Conservation (phyloP, 2,888 invertebrate species). For the Papilio protenor region DNA sequence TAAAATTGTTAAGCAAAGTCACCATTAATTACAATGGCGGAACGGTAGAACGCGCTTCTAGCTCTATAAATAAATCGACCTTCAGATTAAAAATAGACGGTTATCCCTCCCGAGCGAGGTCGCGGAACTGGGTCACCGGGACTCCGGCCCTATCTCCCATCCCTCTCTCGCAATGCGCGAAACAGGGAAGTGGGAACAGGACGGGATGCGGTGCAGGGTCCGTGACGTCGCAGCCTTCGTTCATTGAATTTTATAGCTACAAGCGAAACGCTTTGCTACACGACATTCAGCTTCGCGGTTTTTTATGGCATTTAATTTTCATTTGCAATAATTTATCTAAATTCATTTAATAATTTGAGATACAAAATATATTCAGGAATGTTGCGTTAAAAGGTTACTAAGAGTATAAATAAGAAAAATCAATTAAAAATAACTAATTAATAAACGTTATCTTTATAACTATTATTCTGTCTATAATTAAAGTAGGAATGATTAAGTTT, state of each 20-base stretch:
- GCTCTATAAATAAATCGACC: constrained; percentile 82
- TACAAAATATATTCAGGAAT: background rate
- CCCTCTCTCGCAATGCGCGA: constrained; percentile 16
- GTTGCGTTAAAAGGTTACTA: background rate
- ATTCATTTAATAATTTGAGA: background rate
- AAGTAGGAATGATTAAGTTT: background rate
- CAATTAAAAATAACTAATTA: background rate
- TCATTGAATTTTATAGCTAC: constrained; percentile 80
- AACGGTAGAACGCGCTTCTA: constrained; percentile 54
- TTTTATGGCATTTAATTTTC: constrained; percentile 13
- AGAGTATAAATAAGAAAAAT: background rate
- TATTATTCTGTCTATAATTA: background rate
- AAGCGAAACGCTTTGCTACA: constrained; percentile 58
- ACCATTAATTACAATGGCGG: constrained; percentile 54
- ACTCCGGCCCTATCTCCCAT: constrained; percentile 61
- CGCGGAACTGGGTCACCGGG: constrained; percentile 80
- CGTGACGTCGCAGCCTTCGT: constrained; percentile 76
- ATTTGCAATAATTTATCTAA: background rate
- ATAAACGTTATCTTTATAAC: background rate
- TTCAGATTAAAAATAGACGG: constrained; percentile 83
- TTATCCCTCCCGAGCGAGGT: constrained; percentile 80
- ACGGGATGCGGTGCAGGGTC: constrained; percentile 63
- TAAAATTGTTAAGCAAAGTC: constrained; percentile 47
- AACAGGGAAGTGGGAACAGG: constrained; percentile 60
- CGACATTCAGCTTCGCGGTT: constrained; percentile 60